Evolutionary conservation across 2,888 invertebrate genomes (phyloP), one percentile per base, ranked within the genome.

Genomic region (Oxytorus armatus): DNA sequence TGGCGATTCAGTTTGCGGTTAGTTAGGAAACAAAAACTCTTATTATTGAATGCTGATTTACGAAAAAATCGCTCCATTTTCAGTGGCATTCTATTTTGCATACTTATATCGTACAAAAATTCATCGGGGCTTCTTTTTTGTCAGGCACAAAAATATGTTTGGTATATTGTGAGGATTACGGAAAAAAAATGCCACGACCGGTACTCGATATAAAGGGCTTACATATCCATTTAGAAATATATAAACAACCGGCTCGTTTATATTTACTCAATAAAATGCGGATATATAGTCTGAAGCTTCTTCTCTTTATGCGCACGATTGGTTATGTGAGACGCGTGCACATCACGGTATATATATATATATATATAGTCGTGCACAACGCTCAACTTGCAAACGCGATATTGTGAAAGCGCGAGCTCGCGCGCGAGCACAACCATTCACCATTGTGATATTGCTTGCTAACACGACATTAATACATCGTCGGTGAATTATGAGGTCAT

Each of bases 381-480:
- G 69, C 81, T 81, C 72, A 82, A 83, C 81, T 83, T 74, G 63
- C 72, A 80, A 85, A 85, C 83, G 77, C 65, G 59, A 55, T 65
- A 57, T 68, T 47, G 72, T 66, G 47, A 47, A 47, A 55, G 77
- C 47, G 77, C 55, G 49, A 47, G 70, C 70, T n/a, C 63, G 63
- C 66, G 63, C 66, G 76, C 57, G 51, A 39, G 76, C 55, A 23
- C 79, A 82, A 75, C 80, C 81, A 80, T 85, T 84, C 82, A 77
- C 84, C 83, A 88, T 89, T 88, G 88, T 89, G 87, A 88, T 87
- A 89, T 89, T 86, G 87, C 88, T 87, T 83, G 88, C 86, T 88
- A 89, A 89, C 89, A 89, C 88, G 89, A 88, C 89, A 88, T 89
- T 89, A 88, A 89, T 88, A 87, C 88, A 89, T 89, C 83, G 88